Base-by-base conservation (phyloP, 1,140 invertebrate genomes). In the Cyclina sinensis region DNA sequence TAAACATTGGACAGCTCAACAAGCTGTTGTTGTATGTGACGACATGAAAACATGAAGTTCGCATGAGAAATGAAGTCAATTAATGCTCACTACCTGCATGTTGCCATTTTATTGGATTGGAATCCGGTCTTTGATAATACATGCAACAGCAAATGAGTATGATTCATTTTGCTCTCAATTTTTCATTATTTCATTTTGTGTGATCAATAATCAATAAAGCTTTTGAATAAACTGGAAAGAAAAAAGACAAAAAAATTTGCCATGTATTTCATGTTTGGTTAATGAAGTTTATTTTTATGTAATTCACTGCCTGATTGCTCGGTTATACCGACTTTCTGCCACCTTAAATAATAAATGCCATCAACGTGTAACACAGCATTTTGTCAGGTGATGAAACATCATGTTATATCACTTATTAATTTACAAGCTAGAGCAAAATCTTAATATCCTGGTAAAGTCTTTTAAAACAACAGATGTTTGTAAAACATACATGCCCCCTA, bases 151-250 rank as follows among this genome's bases (percentile, higher is more conserved):
- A 70, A 70, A 70, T 39, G 65, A n/a, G 65, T 39, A 70, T 70
- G 65, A 70, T 37, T 70, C 65, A 70, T 21, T 30, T 18, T 70
- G 65, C 65, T 14, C 32, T 70, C 32, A 70, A 35, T 70, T 30
- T 70, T 70, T 70, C 35, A 70, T 70, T 37, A 37, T 70, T 37
- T 21, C 65, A 70, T 7, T 65, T 30, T 65, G 14, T 12, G 11
- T 2, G 21, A 70, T 70, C 65, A 70, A 70, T 70, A 70, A 70
- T 70, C 65, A 70, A 70, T 70, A 14, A 62, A 27, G 57, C 57
- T 62, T 62, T 27, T 27, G 57, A 62, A 7, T 62, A 21, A 62
- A 70, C 35, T 39, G 43, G 43, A 43, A 43, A n/a, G n/a, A n/a
- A n/a, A n/a, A n/a, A n/a, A n/a, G 32, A 35, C 59, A 65, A 30